Conservation (phyloP, 2,797 vertebrate species). For the Amniataba percoides region DNA sequence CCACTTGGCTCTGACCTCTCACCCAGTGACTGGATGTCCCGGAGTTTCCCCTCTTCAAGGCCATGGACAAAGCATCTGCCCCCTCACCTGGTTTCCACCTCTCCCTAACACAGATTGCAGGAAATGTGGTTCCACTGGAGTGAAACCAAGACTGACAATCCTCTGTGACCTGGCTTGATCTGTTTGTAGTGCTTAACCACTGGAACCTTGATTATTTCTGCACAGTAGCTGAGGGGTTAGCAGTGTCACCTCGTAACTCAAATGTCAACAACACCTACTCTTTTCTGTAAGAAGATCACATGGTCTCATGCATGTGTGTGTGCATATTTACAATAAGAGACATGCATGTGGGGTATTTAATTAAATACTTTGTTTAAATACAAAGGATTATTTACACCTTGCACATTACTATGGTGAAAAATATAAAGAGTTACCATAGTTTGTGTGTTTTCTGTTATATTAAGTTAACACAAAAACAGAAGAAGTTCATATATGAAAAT, state of each 20-base stretch:
- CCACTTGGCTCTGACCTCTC: constrained; percentile 38
- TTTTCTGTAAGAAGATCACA: neutral
- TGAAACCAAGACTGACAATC: constrained; percentile 8
- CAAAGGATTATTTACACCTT: no score
- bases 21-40: constrained; percentile 37
- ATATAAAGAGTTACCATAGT: neutral
- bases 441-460: neutral
- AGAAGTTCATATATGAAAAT: neutral
- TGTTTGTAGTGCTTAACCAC: constrained; percentile 1
- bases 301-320: neutral
- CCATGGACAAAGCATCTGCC: constrained; percentile 37
- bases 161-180: neutral
- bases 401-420: neutral
- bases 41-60: constrained; percentile 21
- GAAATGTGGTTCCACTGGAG: neutral
- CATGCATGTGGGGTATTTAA: neutral
- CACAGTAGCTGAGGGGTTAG: neutral
- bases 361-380: no score
- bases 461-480: neutral
- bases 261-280: neutral
- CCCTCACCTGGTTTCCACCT: constrained; percentile 48
- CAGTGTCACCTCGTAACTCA: neutral
- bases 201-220: neutral
- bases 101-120: neutral
- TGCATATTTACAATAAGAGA: neutral